phyloP scores from a whole-genome alignment of 2,888 invertebrate species.

The Crematogaster levior region DNA sequence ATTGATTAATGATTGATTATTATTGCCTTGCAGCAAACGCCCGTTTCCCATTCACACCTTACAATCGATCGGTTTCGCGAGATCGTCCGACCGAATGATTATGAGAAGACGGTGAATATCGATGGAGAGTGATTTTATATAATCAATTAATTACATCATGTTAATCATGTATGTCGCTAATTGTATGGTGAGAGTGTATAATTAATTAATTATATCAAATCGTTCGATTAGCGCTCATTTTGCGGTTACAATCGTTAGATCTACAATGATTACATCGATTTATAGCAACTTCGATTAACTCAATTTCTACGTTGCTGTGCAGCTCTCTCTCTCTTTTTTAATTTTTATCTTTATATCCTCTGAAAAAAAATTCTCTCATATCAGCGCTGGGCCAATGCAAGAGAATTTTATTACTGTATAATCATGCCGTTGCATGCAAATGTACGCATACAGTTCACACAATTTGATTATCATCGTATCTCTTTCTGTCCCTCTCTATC shows the following conservation, averaged over 20 bases:
- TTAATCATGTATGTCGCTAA: constrained; percentile 5
- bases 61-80: constrained; percentile 14
- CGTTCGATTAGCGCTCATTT: background rate
- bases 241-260: constrained; percentile 11
- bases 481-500: constrained; percentile 31
- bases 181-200: background rate
- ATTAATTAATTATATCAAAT: constrained; percentile 30
- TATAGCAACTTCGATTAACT: constrained; percentile 13
- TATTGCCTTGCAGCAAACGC: constrained; percentile 68
- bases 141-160: constrained; percentile 29
- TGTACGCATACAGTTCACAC: constrained; percentile 28
- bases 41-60: constrained; percentile 35
- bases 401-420: constrained; percentile 16
- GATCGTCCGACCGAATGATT: constrained; percentile 23
- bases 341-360: background rate
- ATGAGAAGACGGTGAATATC: constrained; percentile 8
- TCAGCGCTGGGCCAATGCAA: background rate
- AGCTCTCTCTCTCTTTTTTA: background rate
- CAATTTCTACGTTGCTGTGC: constrained; percentile 29
- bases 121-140: constrained; percentile 22
- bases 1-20: constrained; percentile 62
- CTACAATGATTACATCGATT: constrained; percentile 37
- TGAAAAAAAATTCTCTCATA: background rate
- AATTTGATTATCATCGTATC: constrained; percentile 71
- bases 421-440: constrained; percentile 37